Conservation (phyloP, 2,797 vertebrate species). For the Xenentodon cancila region DNA sequence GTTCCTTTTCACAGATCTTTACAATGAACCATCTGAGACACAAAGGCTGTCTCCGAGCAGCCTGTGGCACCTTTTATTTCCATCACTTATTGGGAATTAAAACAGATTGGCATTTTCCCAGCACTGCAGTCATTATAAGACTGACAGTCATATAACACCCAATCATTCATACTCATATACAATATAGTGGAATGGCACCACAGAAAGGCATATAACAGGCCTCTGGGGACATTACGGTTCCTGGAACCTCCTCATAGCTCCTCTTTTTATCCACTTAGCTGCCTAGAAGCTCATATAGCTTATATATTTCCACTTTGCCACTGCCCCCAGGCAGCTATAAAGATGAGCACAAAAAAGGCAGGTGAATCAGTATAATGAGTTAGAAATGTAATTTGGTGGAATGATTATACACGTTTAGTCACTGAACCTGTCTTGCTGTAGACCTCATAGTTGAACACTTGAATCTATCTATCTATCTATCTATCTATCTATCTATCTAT, state of each 20-base stretch:
- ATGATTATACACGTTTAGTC: no score
- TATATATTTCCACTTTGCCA: slow-evolving; percentile 17
- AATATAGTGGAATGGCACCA: slow-evolving; percentile 31
- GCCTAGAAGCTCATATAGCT: slow-evolving; percentile 30
- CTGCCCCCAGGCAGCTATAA: slow-evolving; percentile 8
- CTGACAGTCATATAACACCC: slow-evolving; percentile 38
- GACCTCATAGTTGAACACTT: no score
- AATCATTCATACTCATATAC: slow-evolving; percentile 50
- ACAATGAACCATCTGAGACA: slow-evolving; percentile 14
- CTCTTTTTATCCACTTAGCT: slow-evolving; percentile 60
- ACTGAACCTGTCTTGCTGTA: no score
- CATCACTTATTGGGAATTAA: slow-evolving; percentile 31
- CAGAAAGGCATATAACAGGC: slow-evolving; percentile 56
- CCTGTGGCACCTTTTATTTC: slow-evolving; percentile 25
- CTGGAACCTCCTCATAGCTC: slow-evolving; percentile 38
- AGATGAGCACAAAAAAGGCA: slow-evolving; percentile 1
- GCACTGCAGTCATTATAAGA: slow-evolving; percentile 47
- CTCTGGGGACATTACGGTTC: slow-evolving; percentile 45
- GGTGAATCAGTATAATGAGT: neutral
- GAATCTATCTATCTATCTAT: no score
- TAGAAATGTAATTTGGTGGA: no score
- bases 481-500: no score
- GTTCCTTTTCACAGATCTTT: neutral
- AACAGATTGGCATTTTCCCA: slow-evolving; percentile 53
- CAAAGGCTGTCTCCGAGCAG: slow-evolving; percentile 26